phyloP scores from a whole-genome alignment of 1,140 invertebrate genomes.

The Luehdorfia chinensis region DNA sequence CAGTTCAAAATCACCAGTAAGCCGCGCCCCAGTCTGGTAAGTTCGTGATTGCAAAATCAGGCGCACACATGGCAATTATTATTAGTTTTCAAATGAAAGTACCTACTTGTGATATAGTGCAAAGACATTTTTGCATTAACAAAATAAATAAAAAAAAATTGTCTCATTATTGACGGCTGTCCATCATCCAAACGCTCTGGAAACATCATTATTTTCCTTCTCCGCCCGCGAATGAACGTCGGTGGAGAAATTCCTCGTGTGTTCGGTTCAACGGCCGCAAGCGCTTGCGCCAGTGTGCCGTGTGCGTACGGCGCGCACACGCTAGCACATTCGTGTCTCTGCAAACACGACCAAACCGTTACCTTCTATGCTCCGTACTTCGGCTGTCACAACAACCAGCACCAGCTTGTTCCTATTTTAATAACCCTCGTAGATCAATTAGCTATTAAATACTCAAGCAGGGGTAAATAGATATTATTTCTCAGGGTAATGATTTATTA shows the following conservation, averaged over 20 bases:
- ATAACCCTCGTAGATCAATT: not conserved
- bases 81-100: too few relatives aligned
- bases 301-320: constrained; percentile 50
- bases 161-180: too few relatives aligned
- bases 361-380: constrained; percentile 43
- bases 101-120: too few relatives aligned
- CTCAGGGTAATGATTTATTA: too few relatives aligned
- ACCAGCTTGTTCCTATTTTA: not conserved
- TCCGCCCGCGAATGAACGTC: constrained; percentile 37
- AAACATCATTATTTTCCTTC: constrained; percentile 29
- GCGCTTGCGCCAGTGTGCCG: constrained; percentile 40
- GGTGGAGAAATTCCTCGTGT: constrained; percentile 73
- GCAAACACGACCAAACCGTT: constrained; percentile 70
- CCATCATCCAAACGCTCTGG: not conserved
- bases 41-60: constrained; percentile 41
- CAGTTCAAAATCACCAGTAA: constrained; percentile 31
- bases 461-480: too few relatives aligned
- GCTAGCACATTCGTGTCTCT: constrained; percentile 48
- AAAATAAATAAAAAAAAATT: too few relatives aligned
- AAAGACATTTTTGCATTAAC: too few relatives aligned
- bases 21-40: constrained; percentile 50
- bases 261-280: constrained; percentile 73
- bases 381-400: constrained; percentile 27
- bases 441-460: constrained; percentile 1
- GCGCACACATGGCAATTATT: constrained; percentile 43